A percentile compares a stretch with the other conserved stretches of the same genome.
These are phyloP conservation scores for Pampusana beccarii DNA, from an alignment of 2,113 vertebrate species.

Conservation along the genomic window DNA sequence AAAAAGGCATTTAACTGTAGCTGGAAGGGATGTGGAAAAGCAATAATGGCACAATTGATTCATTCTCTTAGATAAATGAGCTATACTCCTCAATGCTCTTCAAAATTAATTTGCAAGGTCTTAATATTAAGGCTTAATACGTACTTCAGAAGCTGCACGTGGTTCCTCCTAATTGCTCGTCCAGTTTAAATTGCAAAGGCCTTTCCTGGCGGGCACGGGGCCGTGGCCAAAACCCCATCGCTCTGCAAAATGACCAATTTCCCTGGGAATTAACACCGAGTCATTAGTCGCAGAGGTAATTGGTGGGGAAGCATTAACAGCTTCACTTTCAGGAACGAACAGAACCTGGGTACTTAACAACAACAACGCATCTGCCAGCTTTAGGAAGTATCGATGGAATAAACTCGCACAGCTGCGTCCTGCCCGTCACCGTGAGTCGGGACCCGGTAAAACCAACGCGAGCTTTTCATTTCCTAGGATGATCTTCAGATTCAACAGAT, in stretches of 20 bases:
- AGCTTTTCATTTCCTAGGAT: background rate
- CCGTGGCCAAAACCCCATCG: background rate
- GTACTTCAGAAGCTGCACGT: background rate
- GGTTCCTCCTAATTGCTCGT: background rate
- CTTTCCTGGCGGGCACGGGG: background rate
- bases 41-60: background rate
- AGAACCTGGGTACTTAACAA: background rate
- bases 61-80: background rate
- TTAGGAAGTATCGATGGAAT: background rate
- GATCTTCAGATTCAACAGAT: background rate
- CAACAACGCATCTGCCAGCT: background rate
- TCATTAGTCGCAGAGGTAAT: background rate
- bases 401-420: background rate
- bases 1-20: background rate
- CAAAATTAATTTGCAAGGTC: background rate
- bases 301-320: background rate
- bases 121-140: background rate
- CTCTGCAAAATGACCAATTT: background rate
- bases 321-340: background rate
- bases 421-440: accelerated
- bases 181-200: background rate
- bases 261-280: background rate
- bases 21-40: background rate
- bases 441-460: background rate
- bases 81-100: background rate